phyloP scores from a whole-genome alignment of 2,113 vertebrate species.

The Gorsachius goisagi region DNA sequence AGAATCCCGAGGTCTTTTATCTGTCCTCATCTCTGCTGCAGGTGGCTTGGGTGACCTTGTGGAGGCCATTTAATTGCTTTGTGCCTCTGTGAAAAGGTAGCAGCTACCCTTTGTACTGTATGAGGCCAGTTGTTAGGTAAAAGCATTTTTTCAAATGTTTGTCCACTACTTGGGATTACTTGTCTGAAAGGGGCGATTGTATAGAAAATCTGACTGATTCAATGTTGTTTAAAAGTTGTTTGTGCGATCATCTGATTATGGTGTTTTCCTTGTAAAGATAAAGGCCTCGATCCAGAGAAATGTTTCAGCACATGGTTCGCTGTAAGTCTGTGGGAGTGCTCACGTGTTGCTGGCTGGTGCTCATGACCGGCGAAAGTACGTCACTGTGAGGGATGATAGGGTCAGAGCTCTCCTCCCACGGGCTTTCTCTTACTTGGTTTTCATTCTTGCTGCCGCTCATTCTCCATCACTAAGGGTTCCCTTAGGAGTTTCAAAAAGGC shows the following conservation, averaged over 20 bases:
- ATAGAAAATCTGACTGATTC: fast-evolving
- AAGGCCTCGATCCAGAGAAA: background rate
- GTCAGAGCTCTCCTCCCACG: background rate
- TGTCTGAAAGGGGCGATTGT: background rate
- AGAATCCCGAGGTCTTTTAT: background rate
- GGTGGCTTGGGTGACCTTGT: background rate
- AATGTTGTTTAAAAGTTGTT: fast-evolving
- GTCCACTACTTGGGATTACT: background rate
- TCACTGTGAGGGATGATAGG: background rate
- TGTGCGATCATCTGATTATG: background rate
- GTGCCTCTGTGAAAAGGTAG: background rate
- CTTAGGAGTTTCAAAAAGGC: background rate
- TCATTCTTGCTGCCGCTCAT: background rate
- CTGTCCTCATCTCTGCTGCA: background rate
- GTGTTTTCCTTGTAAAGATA: background rate
- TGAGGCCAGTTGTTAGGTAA: background rate
- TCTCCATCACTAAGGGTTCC: background rate
- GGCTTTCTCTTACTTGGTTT: background rate
- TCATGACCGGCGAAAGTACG: background rate
- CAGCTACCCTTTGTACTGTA: background rate
- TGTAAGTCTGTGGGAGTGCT: background rate
- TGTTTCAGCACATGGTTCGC: background rate
- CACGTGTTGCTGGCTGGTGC: background rate
- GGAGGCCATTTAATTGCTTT: background rate
- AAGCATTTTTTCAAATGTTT: background rate